Base-by-base conservation (phyloP, 2,797 vertebrate genomes). In the Neosilurus hyrtlii region DNA sequence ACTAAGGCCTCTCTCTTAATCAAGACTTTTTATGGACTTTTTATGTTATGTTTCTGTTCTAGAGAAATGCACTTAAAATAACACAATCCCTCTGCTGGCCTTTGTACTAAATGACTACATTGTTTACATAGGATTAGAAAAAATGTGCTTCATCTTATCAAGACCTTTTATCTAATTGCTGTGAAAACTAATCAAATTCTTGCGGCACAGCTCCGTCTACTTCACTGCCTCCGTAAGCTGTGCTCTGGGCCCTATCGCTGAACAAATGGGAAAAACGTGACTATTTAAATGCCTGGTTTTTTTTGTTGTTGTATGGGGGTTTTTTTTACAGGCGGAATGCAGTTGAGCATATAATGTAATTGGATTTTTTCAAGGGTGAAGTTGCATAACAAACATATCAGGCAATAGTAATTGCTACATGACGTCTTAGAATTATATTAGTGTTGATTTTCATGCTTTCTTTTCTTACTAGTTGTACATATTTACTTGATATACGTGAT, bases 111-210 rank as follows among this genome's bases (percentile, higher is more conserved):
- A 83, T 30, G 11, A 59, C 18, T 56, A 16, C 30, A 37, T 63
- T 83, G 65, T 78, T 83, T 78, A 77, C 56, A 37, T 62, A 71
- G 82, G 66, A 78, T 71, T 83, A 82, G 35, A 3, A 70, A 77
- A 30, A 65, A 62, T 51, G 61, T 6, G 9, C 67, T 83, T 63
- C 15, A 9, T 65, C 18, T 8, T 37, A 63, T 79, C 37, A 61
- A 52, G 56, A 79, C 57, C 37, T 63, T 79, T 83, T 62, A 79
- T 83, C 59, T 83, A 79, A 83, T 66, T 83, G 75, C 37, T 73
- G 24, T 65, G 63, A n/a, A 83, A 79, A 65, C 59, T 73, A 83
- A 80, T 83, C 76, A 79, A 43, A 73, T 80, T 70, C 66, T 72
- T 83, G 35, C 37, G 16, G 68, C 59, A 56, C n/a, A n/a, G 54